These are phyloP conservation scores for Acomys russatus DNA, from an alignment of 2,797 vertebrate species.

Conservation along the genomic window DNA sequence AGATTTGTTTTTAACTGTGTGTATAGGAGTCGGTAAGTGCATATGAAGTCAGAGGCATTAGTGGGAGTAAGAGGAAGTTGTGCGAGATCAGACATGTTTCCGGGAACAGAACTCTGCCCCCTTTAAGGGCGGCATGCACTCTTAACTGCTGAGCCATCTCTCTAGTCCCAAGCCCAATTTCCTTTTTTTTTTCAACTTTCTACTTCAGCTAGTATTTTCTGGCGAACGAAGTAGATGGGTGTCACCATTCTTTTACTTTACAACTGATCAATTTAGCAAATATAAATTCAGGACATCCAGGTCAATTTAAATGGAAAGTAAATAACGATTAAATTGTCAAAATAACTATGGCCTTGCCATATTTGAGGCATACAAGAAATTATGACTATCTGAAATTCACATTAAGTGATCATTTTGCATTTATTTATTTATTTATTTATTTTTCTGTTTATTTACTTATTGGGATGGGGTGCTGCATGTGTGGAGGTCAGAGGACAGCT, in stretches of 20 bases:
- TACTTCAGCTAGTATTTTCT: constrained; percentile 24
- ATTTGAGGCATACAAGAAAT: constrained; percentile 40
- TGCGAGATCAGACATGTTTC: neutral
- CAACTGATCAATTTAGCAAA: constrained; percentile 24
- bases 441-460: neutral
- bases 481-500: neutral
- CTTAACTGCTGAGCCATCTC: neutral
- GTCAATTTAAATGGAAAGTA: constrained; percentile 25
- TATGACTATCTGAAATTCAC: constrained; percentile 49
- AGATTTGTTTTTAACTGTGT: neutral
- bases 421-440: neutral
- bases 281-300: neutral
- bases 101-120: neutral
- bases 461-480: neutral
- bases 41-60: neutral
- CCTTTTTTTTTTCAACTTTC: too few relatives aligned
- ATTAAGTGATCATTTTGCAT: constrained; percentile 1
- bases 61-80: neutral
- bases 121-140: neutral
- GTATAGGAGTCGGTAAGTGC: neutral
- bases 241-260: neutral
- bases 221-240: neutral
- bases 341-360: neutral
- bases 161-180: neutral
- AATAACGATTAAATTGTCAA: constrained; percentile 1